These are phyloP conservation scores for Andrena praecox DNA, from an alignment of 2,888 invertebrate genomes.

Conservation along the genomic window DNA sequence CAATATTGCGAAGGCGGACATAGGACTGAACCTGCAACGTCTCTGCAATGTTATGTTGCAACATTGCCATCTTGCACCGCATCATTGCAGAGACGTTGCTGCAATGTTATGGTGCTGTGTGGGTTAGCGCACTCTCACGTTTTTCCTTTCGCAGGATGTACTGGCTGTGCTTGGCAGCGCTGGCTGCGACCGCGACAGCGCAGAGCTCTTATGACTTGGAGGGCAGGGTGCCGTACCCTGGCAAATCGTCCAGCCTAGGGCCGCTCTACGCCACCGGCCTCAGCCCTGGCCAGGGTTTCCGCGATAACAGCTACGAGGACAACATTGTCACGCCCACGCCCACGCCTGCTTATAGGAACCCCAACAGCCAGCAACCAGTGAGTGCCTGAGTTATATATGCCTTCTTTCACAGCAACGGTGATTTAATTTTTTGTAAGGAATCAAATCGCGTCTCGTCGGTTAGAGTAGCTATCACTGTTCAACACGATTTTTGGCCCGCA, in stretches of 20 bases:
- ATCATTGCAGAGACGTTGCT: too few species aligned
- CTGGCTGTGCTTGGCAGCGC: conserved; percentile 77
- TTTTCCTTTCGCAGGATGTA: conserved; percentile 75
- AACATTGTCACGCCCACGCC: conserved; percentile 84
- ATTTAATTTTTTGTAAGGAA: too few species aligned
- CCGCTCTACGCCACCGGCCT: conserved; percentile 79
- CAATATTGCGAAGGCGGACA: too few species aligned
- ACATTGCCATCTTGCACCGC: too few species aligned
- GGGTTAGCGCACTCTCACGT: conserved; percentile 4
- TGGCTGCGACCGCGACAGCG: conserved; percentile 77
- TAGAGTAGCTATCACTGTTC: too few species aligned
- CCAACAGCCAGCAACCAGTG: conserved; percentile 73
- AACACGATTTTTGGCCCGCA: too few species aligned
- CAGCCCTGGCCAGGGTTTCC: conserved; percentile 77
- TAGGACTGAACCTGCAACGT: too few species aligned
- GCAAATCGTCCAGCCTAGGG: conserved; percentile 79
- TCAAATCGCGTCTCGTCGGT: too few species aligned
- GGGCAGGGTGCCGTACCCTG: conserved; percentile 77
- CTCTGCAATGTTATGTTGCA: too few species aligned
- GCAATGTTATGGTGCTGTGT: too few species aligned
- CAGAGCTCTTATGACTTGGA: conserved; percentile 81
- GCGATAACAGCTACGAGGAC: conserved; percentile 83
- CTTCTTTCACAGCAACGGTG: neutral
- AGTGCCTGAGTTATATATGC: conserved; percentile 13
- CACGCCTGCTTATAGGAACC: conserved; percentile 78